phyloP scores from a whole-genome alignment of 2,797 vertebrate genomes.

The Sebastes oblongus region DNA sequence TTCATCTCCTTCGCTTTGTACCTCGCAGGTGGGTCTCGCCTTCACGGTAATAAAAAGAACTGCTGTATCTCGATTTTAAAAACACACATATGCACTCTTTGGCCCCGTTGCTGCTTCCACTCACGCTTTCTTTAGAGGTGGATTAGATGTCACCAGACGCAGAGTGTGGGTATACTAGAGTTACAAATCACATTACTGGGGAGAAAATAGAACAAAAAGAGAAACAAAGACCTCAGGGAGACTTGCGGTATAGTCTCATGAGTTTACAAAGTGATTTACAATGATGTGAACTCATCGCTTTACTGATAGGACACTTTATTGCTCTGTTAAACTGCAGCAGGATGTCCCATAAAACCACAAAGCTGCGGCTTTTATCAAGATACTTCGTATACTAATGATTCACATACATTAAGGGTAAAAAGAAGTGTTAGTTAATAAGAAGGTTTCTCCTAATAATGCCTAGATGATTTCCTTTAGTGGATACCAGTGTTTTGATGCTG shows the following conservation, averaged over 20 bases:
- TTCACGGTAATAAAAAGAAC: background rate
- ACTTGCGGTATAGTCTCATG: background rate
- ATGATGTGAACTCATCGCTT: background rate
- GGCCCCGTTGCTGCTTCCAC: background rate
- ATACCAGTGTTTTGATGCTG: background rate
- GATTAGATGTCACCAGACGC: background rate
- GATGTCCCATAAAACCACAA: conserved; percentile 10
- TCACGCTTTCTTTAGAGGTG: background rate
- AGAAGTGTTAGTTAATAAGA: background rate
- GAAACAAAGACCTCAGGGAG: background rate
- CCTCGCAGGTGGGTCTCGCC: conserved; percentile 87
- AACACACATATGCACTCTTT: conserved; percentile 11
- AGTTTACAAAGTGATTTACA: background rate
- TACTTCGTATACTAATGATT: background rate
- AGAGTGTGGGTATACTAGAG: background rate
- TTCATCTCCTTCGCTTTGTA: conserved; percentile 98
- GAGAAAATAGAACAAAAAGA: background rate
- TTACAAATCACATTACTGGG: background rate
- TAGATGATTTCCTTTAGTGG: background rate
- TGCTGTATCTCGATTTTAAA: background rate
- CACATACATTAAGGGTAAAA: background rate
- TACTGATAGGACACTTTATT: background rate
- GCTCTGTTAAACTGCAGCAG: background rate
- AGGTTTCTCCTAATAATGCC: background rate
- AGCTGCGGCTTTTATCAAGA: background rate